Evolutionary conservation across 2,888 invertebrate species (phyloP).

Genomic region (Diaperis boleti): DNA sequence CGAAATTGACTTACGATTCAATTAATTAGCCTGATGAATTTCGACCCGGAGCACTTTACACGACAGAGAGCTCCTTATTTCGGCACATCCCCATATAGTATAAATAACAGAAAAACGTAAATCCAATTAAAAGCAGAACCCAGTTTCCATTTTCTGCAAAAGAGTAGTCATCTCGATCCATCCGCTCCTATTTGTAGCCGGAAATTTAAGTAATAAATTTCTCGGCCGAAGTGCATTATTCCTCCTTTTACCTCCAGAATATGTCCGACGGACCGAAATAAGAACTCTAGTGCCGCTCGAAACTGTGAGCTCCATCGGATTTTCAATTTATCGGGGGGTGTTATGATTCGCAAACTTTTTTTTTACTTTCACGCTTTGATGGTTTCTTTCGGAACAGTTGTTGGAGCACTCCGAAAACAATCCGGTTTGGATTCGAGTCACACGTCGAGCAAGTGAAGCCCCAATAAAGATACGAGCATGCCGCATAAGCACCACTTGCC

Average conservation of each 20-base stretch:
- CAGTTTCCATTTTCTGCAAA: slow-evolving; percentile 12
- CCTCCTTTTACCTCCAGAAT: slow-evolving; percentile 28
- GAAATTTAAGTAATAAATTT: slow-evolving; percentile 42
- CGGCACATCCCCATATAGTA: slow-evolving; percentile 2
- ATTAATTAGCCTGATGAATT: slow-evolving; percentile 53
- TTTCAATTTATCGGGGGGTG: slow-evolving; percentile 27
- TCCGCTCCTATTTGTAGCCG: slow-evolving; percentile 37
- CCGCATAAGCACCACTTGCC: slow-evolving; percentile 21
- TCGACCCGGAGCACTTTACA: slow-evolving; percentile 41
- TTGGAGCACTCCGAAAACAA: slow-evolving; percentile 3
- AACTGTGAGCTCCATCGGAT: slow-evolving; percentile 18
- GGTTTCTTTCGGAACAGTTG: slow-evolving; percentile 8
- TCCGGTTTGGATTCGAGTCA: slow-evolving; percentile 13
- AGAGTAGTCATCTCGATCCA: slow-evolving; percentile 17
- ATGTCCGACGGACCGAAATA: slow-evolving; percentile 30
- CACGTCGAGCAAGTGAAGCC: slow-evolving; percentile 17
- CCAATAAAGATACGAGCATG: slow-evolving; percentile 25
- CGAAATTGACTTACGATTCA: slow-evolving; percentile 49
- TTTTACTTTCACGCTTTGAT: slow-evolving; percentile 21
- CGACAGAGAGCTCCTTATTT: slow-evolving; percentile 13
- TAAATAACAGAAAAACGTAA: slow-evolving; percentile 6
- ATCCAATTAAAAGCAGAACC: slow-evolving; percentile 24
- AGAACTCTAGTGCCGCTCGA: slow-evolving; percentile 15
- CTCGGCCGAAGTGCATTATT: slow-evolving; percentile 35
- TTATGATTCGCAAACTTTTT: slow-evolving; percentile 23